Evolutionary conservation across 2,888 invertebrate genomes (phyloP).

Genomic region (Andricus quercusramuli): DNA sequence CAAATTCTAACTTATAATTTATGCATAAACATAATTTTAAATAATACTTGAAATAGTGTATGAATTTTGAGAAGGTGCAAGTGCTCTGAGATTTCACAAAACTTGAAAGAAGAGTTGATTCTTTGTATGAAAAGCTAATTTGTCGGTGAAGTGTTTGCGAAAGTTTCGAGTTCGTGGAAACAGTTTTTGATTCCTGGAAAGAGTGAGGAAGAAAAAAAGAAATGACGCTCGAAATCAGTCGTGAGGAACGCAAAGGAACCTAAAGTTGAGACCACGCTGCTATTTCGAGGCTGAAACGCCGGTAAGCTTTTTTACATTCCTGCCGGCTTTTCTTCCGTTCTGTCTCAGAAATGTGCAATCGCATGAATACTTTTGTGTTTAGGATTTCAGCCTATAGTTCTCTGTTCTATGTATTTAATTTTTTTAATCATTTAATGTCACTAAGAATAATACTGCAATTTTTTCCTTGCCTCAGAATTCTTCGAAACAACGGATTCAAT

Average conservation of each 20-base stretch:
- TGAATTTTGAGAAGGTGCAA: not conserved
- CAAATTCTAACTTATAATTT: not conserved
- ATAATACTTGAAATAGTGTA: not conserved
- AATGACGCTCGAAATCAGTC: conserved; percentile 54
- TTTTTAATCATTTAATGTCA: too few relatives aligned
- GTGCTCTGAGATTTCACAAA: not conserved
- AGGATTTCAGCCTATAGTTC: not conserved
- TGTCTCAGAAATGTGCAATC: conserved; percentile 15
- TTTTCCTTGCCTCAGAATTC: too few relatives aligned
- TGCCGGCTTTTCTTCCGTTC: conserved; percentile 30
- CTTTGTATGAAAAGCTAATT: not conserved
- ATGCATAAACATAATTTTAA: not conserved
- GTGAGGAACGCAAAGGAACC: conserved; percentile 53
- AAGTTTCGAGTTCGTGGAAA: conserved; percentile 16
- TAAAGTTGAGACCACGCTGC: conserved; percentile 61
- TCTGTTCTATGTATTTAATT: not conserved
- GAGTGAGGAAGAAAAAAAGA: conserved; percentile 50
- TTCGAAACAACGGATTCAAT: too few relatives aligned
- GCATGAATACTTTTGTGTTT: conserved; percentile 8
- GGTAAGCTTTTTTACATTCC: conserved; percentile 60
- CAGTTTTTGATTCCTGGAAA: conserved; percentile 15
- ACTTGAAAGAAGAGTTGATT: not conserved
- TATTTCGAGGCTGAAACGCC: conserved; percentile 69
- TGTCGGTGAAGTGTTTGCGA: conserved; percentile 37
- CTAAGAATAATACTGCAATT: too few relatives aligned